Percentiles rank a stretch among this genome's conserved stretches.
These are phyloP conservation scores for Paramormyrops kingsleyae DNA, from an alignment of 2,113 vertebrate genomes.

Conservation along the genomic window DNA sequence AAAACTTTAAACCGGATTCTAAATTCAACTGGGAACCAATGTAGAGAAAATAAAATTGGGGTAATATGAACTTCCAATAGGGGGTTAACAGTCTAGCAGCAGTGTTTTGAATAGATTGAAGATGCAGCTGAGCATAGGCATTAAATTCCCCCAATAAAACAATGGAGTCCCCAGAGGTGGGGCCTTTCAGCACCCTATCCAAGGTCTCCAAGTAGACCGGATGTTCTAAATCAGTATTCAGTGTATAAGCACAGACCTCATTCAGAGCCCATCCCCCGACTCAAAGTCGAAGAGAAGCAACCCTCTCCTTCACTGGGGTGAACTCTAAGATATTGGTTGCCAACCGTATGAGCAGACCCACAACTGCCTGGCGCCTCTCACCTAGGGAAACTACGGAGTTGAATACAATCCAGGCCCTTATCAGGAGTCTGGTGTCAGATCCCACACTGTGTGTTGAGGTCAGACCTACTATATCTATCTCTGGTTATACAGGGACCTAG, in stretches of 20 bases:
- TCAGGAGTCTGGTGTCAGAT: background rate
- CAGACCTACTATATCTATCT: background rate
- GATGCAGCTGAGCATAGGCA: background rate
- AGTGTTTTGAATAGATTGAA: background rate
- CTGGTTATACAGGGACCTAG: background rate
- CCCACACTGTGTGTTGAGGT: background rate
- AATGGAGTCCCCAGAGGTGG: background rate
- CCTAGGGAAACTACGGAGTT: background rate
- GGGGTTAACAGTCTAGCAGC: background rate
- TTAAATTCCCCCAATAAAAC: background rate
- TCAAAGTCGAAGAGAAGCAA: background rate
- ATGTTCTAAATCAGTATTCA: background rate
- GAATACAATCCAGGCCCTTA: background rate
- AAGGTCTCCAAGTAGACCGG: background rate
- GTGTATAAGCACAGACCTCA: background rate
- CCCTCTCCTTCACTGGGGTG: background rate
- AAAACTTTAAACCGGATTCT: background rate
- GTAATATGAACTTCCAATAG: background rate
- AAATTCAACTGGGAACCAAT: background rate
- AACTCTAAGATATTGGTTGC: background rate
- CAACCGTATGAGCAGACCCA: background rate
- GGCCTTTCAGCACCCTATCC: background rate
- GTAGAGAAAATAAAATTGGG: background rate
- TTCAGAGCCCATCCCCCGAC: background rate
- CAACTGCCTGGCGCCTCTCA: background rate